phyloP scores from a whole-genome alignment of 2,797 vertebrate genomes.

The Danio choprae region DNA sequence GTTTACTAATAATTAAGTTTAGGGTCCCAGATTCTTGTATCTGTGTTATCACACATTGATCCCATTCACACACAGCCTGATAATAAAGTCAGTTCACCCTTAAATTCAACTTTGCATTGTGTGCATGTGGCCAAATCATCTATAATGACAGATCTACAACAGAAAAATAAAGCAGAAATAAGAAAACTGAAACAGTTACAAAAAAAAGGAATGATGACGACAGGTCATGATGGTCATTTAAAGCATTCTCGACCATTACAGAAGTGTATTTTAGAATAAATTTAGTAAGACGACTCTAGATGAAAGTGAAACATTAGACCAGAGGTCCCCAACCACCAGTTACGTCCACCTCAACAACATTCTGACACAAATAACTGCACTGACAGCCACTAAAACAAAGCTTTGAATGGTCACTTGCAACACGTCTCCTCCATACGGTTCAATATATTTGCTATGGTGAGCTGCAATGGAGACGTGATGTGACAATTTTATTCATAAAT shows the following conservation, averaged over 20 bases:
- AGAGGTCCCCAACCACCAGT: too few species aligned
- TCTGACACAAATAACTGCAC: too few species aligned
- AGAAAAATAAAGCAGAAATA: constrained; percentile 22
- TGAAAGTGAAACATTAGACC: constrained; percentile 16
- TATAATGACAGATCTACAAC: neutral
- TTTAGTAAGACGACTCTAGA: constrained; percentile 32
- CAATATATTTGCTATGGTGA: too few species aligned
- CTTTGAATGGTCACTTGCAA: too few species aligned
- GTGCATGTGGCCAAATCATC: constrained; percentile 32
- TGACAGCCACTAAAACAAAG: too few species aligned
- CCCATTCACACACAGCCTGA: neutral
- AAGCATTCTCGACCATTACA: constrained; percentile 30
- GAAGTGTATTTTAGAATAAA: neutral
- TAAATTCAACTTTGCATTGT: constrained; percentile 19
- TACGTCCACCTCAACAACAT: too few species aligned
- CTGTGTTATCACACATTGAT: neutral
- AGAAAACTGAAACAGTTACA: constrained; percentile 27
- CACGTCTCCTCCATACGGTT: too few species aligned
- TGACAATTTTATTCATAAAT: too few species aligned
- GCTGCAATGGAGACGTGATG: too few species aligned
- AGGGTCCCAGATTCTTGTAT: too few species aligned
- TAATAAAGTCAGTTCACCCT: constrained; percentile 4
- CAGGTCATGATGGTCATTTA: constrained; percentile 34
- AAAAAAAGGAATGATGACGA: constrained; percentile 45
- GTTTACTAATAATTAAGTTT: neutral